A percentile compares a stretch with the other conserved stretches of the same genome.
phyloP scores from a whole-genome alignment of 2,797 vertebrate species.

The Bovichtus variegatus region DNA sequence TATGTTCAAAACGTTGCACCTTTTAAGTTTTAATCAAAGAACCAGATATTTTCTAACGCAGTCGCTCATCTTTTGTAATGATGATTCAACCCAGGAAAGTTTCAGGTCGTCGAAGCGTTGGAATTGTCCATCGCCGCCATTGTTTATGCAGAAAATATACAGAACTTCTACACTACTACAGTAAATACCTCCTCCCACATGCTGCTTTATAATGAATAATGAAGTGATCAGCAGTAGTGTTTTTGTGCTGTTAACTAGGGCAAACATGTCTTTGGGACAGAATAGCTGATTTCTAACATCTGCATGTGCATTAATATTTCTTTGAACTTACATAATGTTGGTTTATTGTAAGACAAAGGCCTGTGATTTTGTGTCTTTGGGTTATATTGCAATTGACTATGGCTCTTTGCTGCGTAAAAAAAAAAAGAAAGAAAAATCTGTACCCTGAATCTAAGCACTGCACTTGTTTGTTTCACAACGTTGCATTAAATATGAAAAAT shows the following conservation, averaged over 20 bases:
- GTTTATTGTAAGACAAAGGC: background rate
- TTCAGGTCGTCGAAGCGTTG: background rate
- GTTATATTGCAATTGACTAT: background rate
- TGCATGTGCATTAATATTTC: background rate
- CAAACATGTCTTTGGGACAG: background rate
- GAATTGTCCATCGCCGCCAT: too few relatives aligned
- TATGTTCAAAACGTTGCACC: background rate
- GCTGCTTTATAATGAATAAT: constrained; percentile 25
- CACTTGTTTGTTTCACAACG: background rate
- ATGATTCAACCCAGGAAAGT: background rate
- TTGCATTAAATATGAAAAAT: background rate
- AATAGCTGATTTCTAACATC: background rate
- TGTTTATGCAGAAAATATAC: background rate
- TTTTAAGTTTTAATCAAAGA: too few relatives aligned
- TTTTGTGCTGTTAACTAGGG: background rate
- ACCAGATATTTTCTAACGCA: too few relatives aligned
- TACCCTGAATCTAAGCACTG: background rate
- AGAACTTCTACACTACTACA: background rate
- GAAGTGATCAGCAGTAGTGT: constrained; percentile 20
- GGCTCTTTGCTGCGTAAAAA: background rate
- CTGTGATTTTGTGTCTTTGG: background rate
- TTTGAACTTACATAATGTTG: background rate
- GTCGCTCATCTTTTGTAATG: background rate
- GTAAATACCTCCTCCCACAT: background rate
- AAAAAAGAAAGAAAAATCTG: background rate